phyloP scores from a whole-genome alignment of 2,797 vertebrate genomes.

The Dipus sagitta region DNA sequence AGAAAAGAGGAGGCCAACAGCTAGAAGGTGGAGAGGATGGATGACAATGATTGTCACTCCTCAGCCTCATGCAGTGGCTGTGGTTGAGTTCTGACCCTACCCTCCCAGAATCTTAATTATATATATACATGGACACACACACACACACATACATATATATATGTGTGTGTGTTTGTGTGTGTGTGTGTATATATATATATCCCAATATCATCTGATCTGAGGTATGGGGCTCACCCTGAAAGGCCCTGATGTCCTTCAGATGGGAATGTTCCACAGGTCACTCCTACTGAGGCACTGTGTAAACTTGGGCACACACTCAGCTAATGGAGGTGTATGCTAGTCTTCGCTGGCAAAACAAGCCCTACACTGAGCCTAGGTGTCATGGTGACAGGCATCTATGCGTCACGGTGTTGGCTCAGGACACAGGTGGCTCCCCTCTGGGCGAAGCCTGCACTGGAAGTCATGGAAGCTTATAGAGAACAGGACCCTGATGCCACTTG shows the following conservation, averaged over 20 bases:
- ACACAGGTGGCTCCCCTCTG: conserved; percentile 77
- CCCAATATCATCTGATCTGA: background rate
- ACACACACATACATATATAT: no score
- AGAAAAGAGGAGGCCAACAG: no score
- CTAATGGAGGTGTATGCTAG: background rate
- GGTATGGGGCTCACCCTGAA: background rate
- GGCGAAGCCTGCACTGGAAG: conserved; percentile 77
- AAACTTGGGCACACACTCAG: background rate
- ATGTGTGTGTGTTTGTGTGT: no score
- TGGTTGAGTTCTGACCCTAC: rapidly evolving
- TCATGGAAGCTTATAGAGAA: conserved; percentile 78
- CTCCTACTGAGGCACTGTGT: background rate
- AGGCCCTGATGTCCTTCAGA: background rate
- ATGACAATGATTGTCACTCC: no score
- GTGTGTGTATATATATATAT: no score
- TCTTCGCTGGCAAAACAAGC: conserved; percentile 45
- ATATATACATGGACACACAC: background rate
- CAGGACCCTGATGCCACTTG: no score
- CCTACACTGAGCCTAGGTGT: conserved; percentile 34
- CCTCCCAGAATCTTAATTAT: background rate
- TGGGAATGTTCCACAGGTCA: background rate
- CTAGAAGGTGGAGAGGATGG: background rate
- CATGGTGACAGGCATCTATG: conserved; percentile 73
- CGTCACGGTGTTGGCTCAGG: conserved; percentile 68
- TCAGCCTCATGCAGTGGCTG: rapidly evolving